Conservation (phyloP, 2,888 invertebrate species). For the Danaus chrysippus region DNA sequence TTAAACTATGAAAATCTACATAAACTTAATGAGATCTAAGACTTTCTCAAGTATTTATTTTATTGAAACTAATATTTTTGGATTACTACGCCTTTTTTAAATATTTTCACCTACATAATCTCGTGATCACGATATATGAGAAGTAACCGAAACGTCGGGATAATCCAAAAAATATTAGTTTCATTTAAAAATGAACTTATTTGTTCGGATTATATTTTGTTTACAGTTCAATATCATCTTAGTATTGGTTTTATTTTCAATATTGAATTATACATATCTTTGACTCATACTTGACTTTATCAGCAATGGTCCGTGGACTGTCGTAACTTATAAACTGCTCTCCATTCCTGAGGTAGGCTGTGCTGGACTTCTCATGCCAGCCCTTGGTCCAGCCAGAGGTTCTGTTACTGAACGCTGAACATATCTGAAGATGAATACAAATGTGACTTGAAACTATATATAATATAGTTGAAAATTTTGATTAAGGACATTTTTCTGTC, state of each 20-base stretch:
- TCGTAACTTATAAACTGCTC: constrained; percentile 88
- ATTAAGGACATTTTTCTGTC: neutral
- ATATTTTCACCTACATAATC: no score
- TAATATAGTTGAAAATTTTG: neutral
- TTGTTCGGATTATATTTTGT: neutral
- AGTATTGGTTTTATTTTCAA: constrained; percentile 8
- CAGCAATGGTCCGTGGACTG: constrained; percentile 84
- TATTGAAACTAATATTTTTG: no score
- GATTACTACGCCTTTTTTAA: no score
- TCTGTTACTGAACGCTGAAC: constrained; percentile 78
- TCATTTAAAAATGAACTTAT: no score
- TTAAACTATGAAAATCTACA: no score
- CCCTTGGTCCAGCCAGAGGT: constrained; percentile 81
- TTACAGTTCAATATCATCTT: neutral
- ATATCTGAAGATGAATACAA: constrained; percentile 74
- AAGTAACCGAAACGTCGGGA: no score
- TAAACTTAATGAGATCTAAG: no score
- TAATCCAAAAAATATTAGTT: no score
- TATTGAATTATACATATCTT: neutral
- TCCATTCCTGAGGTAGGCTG: constrained; percentile 80
- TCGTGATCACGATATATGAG: no score
- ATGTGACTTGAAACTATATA: neutral
- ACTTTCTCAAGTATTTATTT: no score
- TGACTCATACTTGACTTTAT: constrained; percentile 81
- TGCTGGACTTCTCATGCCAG: constrained; percentile 83